Percentiles rank a stretch among this genome's conserved stretches.
Conservation (phyloP, 1,140 invertebrate genomes). For the Dryas iulia region DNA sequence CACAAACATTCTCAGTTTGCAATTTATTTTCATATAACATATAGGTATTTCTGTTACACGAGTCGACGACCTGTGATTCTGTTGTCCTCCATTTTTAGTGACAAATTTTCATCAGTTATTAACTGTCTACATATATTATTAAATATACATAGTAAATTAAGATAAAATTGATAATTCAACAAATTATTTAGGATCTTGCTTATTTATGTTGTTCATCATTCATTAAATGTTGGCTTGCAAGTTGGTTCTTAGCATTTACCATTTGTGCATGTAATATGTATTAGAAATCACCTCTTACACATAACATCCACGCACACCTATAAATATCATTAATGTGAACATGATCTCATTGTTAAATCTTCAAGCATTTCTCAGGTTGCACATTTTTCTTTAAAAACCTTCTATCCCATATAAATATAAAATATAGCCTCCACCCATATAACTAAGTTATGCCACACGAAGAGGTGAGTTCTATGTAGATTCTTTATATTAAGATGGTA, state of each 20-base stretch:
- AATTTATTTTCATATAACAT: constrained; percentile 4
- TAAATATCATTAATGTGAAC: constrained; percentile 57
- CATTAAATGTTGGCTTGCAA: constrained; percentile 55
- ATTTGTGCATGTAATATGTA: constrained; percentile 59
- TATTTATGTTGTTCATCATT: constrained; percentile 17
- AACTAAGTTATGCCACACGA: constrained; percentile 13
- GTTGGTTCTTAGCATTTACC: constrained; percentile 45
- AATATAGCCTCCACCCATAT: constrained; percentile 5
- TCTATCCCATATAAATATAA: constrained; percentile 21
- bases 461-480: constrained; percentile 72
- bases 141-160: background rate
- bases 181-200: constrained; percentile 1
- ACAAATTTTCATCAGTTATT: background rate
- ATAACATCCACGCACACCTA: constrained; percentile 58
- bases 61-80: background rate
- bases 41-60: background rate
- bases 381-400: constrained; percentile 48
- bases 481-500: constrained; percentile 9
- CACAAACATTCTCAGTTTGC: constrained; percentile 22
- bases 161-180: background rate
- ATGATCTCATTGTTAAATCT: constrained; percentile 66
- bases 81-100: background rate
- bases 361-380: constrained; percentile 74
- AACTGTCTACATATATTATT: background rate
- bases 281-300: constrained; percentile 71